A percentile compares a stretch with the other conserved stretches of the same genome.
These are phyloP conservation scores for Drosophila kepulauana DNA, from an alignment of 1,140 invertebrate species.

Conservation along the genomic window DNA sequence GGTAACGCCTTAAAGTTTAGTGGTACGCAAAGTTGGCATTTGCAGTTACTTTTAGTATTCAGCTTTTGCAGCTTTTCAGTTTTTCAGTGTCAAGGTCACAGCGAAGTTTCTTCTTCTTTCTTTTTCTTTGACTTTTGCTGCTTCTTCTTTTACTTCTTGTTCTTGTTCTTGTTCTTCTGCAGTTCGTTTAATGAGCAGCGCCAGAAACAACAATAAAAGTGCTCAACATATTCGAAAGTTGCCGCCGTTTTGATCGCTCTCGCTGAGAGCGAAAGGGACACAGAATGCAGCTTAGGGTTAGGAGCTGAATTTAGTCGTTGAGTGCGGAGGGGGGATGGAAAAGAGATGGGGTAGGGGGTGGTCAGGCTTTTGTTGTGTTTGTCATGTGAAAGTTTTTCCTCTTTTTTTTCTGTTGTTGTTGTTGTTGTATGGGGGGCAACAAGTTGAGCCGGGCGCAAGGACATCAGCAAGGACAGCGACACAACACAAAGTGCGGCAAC, in stretches of 20 bases:
- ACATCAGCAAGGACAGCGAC: constrained; percentile 3
- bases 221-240: constrained; percentile 38
- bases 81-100: constrained; percentile 55
- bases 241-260: constrained; percentile 37
- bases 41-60: constrained; percentile 49
- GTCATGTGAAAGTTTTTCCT: constrained; percentile 22
- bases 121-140: constrained; percentile 3
- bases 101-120: constrained; percentile 32
- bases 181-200: constrained; percentile 55
- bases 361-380: constrained; percentile 18
- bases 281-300: too few species aligned
- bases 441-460: constrained; percentile 22
- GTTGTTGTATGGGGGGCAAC: constrained; percentile 2
- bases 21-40: constrained; percentile 55
- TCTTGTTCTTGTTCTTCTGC: constrained; percentile 8
- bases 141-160: constrained; percentile 16
- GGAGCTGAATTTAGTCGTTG: too few species aligned
- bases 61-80: constrained; percentile 30
- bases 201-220: constrained; percentile 36
- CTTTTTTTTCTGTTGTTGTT: not conserved
- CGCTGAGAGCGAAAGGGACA: not conserved
- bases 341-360: not conserved
- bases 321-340: not conserved
- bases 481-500: constrained; percentile 48
- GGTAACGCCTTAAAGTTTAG: constrained; percentile 48